Evolutionary conservation across 2,888 invertebrate genomes (phyloP), one percentile per base, ranked within the genome.

Genomic region (Cerastis leucographa): DNA sequence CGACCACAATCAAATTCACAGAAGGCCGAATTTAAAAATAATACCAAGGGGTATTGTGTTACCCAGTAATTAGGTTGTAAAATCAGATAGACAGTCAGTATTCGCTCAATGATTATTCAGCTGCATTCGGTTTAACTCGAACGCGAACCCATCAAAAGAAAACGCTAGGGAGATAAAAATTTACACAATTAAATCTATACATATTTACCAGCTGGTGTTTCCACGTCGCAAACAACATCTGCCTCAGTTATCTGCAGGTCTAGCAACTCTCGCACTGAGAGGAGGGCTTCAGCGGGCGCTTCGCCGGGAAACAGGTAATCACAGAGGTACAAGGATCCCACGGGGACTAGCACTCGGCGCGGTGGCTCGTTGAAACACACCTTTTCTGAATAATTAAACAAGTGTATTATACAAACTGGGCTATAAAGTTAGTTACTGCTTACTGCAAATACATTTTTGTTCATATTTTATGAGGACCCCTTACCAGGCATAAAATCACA

Each of bases 291-390:
- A 17, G 98, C 97, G 0, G 98, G 97, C 0, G 98, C 98, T 95
- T 99, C 99, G 0, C 99, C 99, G 42, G 99, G 99, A 92, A 99
- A 99, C 73, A 99, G 95, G 93, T 99, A 99, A 93, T 99, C 99
- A 71, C 98, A 99, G 54, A 99, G 97, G 82, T 98, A 98, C 64
- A 99, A 96, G 0, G 94, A 89, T 0, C 95, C 96, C 8, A 98
- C 96, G n/a, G 97, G 97, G 29, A 98, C 98, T 76, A 99, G 97
- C 1, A 99, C 98, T 81, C 99, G 97, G 61, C 99, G 97, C 0
- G 99, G 99, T 0, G 99, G 99, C 93, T 99, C 99, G 90, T 99
- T 99, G 85, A 98, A 97, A 84, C 98, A 98, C 71, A 98, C 97
- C 86, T 97, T 97, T 91, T 98, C 98, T 98, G 90, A 2, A 40